These are phyloP conservation scores for Synanthedon andrenaeformis DNA, from an alignment of 2,888 invertebrate genomes.

Conservation along the genomic window DNA sequence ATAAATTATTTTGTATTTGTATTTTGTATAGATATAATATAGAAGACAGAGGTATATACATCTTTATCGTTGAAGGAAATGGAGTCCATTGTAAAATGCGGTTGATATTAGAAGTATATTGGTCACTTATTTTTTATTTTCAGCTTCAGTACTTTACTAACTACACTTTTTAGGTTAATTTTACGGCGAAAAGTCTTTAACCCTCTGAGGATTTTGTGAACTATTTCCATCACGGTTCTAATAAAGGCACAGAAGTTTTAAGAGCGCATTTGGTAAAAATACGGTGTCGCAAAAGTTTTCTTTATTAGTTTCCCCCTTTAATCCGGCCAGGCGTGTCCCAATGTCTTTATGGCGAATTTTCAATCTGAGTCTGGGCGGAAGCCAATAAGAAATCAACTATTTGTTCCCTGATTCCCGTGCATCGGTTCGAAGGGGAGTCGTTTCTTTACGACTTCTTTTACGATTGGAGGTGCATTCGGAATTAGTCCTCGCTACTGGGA, in stretches of 20 bases:
- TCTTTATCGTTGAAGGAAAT: no score
- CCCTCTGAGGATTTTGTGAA: slow-evolving; percentile 25
- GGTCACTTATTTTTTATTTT: no score
- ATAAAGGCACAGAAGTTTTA: slow-evolving; percentile 60
- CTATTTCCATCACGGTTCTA: slow-evolving; percentile 51
- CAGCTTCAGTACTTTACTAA: no score
- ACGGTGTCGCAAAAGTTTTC: slow-evolving; percentile 69
- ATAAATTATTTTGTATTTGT: no score
- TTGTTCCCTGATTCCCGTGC: slow-evolving; percentile 65
- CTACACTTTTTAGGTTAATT: no score
- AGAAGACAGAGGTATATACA: no score
- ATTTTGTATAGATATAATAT: no score
- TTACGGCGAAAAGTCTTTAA: no score
- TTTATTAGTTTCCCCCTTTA: slow-evolving; percentile 70
- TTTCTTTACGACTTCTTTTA: slow-evolving; percentile 70
- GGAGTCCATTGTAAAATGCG: no score
- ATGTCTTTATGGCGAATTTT: slow-evolving; percentile 70
- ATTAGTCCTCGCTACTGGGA: slow-evolving; percentile 58
- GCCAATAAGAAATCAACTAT: slow-evolving; percentile 70
- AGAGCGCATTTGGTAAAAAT: slow-evolving; percentile 64
- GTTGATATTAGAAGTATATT: no score
- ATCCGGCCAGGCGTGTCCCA: slow-evolving; percentile 66
- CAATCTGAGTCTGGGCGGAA: slow-evolving; percentile 66
- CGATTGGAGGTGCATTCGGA: slow-evolving; percentile 69
- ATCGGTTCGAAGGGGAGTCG: slow-evolving; percentile 59